A percentile compares a stretch with the other conserved stretches of the same genome.
Conservation (phyloP, 92 coral and sea anemone genomes). For the Isaurus tuberculatus region DNA sequence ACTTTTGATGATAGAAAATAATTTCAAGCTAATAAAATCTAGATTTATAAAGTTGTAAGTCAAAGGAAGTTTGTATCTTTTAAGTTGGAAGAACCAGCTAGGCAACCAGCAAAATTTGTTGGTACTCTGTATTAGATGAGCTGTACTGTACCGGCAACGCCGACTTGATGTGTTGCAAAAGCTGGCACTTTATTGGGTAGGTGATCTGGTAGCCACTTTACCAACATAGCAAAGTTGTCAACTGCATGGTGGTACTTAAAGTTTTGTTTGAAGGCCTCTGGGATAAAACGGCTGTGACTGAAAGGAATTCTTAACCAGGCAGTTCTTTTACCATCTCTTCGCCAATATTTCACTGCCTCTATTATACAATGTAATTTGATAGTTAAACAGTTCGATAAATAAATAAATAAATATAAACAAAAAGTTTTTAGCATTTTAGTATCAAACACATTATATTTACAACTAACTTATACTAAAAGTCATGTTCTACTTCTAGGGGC, state of each 20-base stretch:
- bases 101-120: too few relatives aligned
- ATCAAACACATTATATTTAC: too few relatives aligned
- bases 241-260: constrained; percentile 84
- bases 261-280: constrained; percentile 75
- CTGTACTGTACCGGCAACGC: constrained; percentile 77
- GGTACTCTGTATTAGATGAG: not conserved
- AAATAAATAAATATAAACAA: too few relatives aligned
- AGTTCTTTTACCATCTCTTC: constrained; percentile 73
- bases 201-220: constrained; percentile 79
- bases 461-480: not conserved
- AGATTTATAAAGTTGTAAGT: too few relatives aligned
- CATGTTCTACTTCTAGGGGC: not conserved
- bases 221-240: constrained; percentile 74
- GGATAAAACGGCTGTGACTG: constrained; percentile 72
- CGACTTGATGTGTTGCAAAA: constrained; percentile 86
- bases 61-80: too few relatives aligned
- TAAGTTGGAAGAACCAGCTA: too few relatives aligned
- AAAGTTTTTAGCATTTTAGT: too few relatives aligned
- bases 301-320: constrained; percentile 86
- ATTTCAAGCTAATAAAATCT: too few relatives aligned
- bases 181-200: constrained; percentile 75
- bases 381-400: too few relatives aligned
- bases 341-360: constrained; percentile 74
- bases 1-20: too few relatives aligned
- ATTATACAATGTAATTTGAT: too few relatives aligned